These are phyloP conservation scores for Lasiurus borealis DNA, from an alignment of 2,113 vertebrate genomes.

Conservation along the genomic window DNA sequence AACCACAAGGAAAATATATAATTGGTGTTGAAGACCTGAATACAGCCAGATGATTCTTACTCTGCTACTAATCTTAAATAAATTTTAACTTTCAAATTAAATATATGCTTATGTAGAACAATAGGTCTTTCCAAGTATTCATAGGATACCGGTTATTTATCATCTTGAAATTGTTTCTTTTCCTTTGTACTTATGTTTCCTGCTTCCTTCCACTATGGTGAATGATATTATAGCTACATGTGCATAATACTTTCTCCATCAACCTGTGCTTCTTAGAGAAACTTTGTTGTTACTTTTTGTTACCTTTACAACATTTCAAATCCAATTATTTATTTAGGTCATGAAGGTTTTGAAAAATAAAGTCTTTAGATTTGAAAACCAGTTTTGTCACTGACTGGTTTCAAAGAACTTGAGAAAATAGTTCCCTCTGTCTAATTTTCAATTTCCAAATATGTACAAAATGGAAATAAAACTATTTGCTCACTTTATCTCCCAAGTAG, in stretches of 20 bases:
- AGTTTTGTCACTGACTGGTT: background rate
- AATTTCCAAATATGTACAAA: background rate
- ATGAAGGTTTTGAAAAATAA: slow-evolving; percentile 16
- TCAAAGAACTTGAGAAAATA: background rate
- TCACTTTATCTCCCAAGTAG: background rate
- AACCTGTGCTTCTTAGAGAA: background rate
- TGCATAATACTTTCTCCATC: background rate
- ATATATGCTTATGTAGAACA: background rate
- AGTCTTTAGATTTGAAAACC: background rate
- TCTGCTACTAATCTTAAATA: background rate
- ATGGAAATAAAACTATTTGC: background rate
- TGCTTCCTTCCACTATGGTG: background rate
- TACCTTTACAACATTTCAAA: background rate
- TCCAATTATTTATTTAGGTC: background rate
- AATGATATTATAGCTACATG: background rate
- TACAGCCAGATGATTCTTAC: background rate
- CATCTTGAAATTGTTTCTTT: background rate
- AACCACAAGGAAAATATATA: background rate
- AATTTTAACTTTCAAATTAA: background rate
- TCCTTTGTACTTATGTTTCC: background rate
- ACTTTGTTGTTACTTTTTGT: background rate
- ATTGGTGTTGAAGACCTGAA: background rate
- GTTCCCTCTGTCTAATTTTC: background rate
- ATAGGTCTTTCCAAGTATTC: background rate
- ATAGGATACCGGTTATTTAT: background rate